Evolutionary conservation across 2,113 vertebrate genomes (phyloP).

Genomic region (Melanerpes aurifrons): DNA sequence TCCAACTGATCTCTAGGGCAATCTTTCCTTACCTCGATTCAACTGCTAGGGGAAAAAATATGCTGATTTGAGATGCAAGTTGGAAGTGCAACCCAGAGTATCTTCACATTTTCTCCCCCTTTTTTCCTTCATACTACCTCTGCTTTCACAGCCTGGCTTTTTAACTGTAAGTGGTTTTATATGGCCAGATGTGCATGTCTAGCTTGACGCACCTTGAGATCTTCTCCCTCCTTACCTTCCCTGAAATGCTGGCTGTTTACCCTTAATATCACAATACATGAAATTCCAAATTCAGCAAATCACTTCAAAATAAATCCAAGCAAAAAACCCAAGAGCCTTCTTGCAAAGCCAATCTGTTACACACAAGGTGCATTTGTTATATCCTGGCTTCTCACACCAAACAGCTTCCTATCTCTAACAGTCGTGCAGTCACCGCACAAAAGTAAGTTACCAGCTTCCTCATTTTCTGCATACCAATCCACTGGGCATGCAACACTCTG

Average conservation of each 20-base stretch:
- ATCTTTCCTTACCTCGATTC: neutral
- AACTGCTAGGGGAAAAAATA: neutral
- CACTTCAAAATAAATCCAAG: neutral
- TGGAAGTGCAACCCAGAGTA: neutral
- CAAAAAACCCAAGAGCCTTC: neutral
- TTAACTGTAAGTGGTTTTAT: neutral
- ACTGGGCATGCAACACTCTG: neutral
- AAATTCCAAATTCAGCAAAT: neutral
- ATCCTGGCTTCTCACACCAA: neutral
- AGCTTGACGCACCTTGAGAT: neutral
- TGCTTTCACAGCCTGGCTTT: neutral
- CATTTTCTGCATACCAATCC: slow-evolving; percentile 1
- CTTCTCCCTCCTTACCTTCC: neutral
- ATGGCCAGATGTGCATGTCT: neutral
- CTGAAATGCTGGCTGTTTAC: neutral
- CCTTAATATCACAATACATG: neutral
- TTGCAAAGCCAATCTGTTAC: neutral
- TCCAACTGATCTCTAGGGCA: neutral
- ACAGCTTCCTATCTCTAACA: neutral
- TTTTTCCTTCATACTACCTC: neutral
- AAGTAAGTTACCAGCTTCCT: neutral
- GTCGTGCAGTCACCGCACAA: neutral
- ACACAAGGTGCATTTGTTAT: neutral
- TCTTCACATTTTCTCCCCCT: neutral
- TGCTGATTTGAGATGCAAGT: neutral